Base-by-base conservation (phyloP, 1,140 invertebrate species). In the Drosophila serrata region DNA sequence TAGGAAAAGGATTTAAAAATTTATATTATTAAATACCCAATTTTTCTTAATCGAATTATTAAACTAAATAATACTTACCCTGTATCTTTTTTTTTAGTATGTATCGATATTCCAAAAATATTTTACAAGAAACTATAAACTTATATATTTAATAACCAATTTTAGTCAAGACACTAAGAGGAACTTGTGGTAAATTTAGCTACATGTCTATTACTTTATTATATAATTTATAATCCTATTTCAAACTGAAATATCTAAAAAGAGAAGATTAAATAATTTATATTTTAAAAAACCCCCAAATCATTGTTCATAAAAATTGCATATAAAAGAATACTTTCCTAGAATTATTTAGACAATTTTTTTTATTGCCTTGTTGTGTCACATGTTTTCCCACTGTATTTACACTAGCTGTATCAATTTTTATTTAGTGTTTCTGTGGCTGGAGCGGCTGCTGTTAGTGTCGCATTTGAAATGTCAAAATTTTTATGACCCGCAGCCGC, bases 381-480 rank as follows among this genome's bases (percentile, higher is more conserved):
- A 53, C 13, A 53, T 57, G n/a, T 31, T 58, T 78, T 35, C 62
- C 62, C 62, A 43, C 58, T 78, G 43, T 46, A 39, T 42, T 64
- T 58, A 15, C 39, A 51, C 37, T 65, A 29, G 31, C 42, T 59
- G 43, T 49, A 72, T 72, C 69, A 72, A 42, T 59, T 72, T 72
- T 72, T 58, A 72, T 68, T 67, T 68, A 53, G 53, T 72, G 53
- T 70, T 56, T 49, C 49, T 79, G 61, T 40, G 60, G 57, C n/a
- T 46, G 29, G 3, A 40, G 24, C 35, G 29, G 60, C 40, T 19
- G 37, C 46, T 64, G 57, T 35, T 57, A 58, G 40, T 58, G 61
- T 55, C 64, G 74, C 77, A 75, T 79, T 82, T 75, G 65, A 81
- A 86, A 82, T 87, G 82, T 68, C 79, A 45, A 75, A 63, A 75